phyloP scores from a whole-genome alignment of 1,140 invertebrate species.

The Camponotus pennsylvanicus region DNA sequence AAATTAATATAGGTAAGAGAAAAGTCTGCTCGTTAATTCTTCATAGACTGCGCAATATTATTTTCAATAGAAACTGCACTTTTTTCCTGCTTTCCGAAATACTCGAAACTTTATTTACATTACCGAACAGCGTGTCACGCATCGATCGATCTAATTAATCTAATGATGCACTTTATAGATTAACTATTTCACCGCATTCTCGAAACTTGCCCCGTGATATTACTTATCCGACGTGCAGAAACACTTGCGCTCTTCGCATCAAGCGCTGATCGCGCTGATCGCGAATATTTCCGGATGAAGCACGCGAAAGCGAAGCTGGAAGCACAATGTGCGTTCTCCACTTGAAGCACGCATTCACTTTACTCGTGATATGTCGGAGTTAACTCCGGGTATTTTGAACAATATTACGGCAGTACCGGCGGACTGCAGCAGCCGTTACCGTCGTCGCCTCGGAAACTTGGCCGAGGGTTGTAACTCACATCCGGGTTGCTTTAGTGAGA shows the following conservation, averaged over 20 bases:
- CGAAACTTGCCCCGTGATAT: slow-evolving; percentile 12
- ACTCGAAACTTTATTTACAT: not conserved
- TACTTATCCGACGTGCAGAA: not conserved
- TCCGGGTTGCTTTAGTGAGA: slow-evolving; percentile 44
- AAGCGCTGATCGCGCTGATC: not conserved
- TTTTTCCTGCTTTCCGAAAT: not conserved
- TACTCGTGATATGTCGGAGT: slow-evolving; percentile 26
- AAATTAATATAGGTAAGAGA: not conserved
- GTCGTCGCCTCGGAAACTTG: slow-evolving; percentile 52
- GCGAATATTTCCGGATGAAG: slow-evolving; percentile 17
- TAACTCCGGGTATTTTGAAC: slow-evolving; percentile 69
- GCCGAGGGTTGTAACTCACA: slow-evolving; percentile 58
- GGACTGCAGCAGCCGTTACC: slow-evolving; percentile 28
- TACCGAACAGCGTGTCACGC: not conserved
- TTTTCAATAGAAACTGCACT: not conserved
- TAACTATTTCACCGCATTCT: not conserved
- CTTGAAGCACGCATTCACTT: not conserved
- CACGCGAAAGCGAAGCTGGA: not conserved
- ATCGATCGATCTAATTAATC: slow-evolving; percentile 23
- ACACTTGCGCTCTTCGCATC: not conserved
- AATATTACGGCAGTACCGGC: slow-evolving; percentile 53
- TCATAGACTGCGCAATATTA: not conserved
- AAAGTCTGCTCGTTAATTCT: slow-evolving; percentile 5
- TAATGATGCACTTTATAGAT: not conserved
- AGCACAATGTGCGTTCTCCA: not conserved